Evolutionary conservation across 2,797 vertebrate genomes (phyloP), one percentile per base, ranked within the genome.

Genomic region (Rhinatrema bivittatum): DNA sequence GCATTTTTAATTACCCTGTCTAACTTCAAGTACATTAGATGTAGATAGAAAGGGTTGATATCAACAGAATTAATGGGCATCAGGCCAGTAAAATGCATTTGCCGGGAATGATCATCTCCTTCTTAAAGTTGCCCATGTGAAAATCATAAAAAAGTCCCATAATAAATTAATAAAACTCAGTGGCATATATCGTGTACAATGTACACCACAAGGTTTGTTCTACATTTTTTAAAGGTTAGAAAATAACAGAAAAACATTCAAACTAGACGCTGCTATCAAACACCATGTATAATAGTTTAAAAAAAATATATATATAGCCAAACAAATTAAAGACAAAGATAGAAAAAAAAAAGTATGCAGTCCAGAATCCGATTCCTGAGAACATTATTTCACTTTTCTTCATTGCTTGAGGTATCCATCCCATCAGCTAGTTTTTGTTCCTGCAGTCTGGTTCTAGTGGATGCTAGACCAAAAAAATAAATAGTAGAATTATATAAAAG

Each of bases 341-440:
- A n/a, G n/a, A n/a, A n/a, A n/a, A n/a, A n/a, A n/a, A n/a, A n/a
- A n/a, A n/a, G n/a, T n/a, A n/a, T n/a, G n/a, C n/a, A n/a, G n/a
- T n/a, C n/a, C n/a, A n/a, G n/a, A n/a, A n/a, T n/a, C n/a, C n/a
- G n/a, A n/a, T n/a, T n/a, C n/a, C n/a, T n/a, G n/a, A n/a, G n/a
- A n/a, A n/a, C n/a, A n/a, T n/a, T n/a, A 7, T 13, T 47, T 85
- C 72, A 82, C 36, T 85, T 76, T 29, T 72, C 79, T 55, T 82
- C 87, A 46, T 76, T 88, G 39, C 78, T 82, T 63, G 78, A 82
- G 5, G 74, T 73, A 56, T 90, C 87, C 1, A 76, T 73, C 20
- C 81, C 87, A 29, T 95, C 91, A 44, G 87, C 94, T 74, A 90
- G 78, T 62, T 94, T 97, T 77, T 99, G 93, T 54, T 94, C 95